Evolutionary conservation across 2,888 invertebrate species (phyloP).

Genomic region (Hyposoter didymator): DNA sequence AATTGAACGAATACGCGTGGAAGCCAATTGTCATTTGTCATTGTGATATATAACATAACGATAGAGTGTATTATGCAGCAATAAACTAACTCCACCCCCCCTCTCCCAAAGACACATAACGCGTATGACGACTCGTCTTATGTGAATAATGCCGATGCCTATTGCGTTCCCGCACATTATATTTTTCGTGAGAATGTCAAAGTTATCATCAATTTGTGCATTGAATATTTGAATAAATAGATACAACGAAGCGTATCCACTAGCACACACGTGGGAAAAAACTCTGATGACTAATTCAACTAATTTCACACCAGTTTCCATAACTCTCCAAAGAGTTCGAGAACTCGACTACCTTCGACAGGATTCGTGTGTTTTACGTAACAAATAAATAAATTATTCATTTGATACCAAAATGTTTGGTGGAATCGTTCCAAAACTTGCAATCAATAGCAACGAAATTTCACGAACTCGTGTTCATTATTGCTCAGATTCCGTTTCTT

Average conservation of each 20-base stretch:
- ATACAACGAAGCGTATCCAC: background rate
- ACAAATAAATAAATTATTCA: background rate
- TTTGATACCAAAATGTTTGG: background rate
- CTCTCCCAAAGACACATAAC: constrained; percentile 2
- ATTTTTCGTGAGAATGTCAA: constrained; percentile 6
- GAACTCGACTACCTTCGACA: background rate
- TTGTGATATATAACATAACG: constrained; percentile 68
- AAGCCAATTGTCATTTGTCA: constrained; percentile 60
- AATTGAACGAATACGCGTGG: constrained; percentile 66
- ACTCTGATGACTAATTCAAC: background rate
- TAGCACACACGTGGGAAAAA: background rate
- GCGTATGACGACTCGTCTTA: constrained; percentile 3
- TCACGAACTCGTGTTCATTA: background rate
- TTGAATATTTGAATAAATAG: background rate
- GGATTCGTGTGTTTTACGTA: background rate
- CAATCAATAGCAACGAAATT: background rate
- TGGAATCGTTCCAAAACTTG: background rate
- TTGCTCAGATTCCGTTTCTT: background rate
- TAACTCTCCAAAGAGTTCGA: background rate
- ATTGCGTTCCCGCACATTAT: background rate
- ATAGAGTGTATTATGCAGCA: constrained; percentile 64
- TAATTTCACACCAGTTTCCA: background rate
- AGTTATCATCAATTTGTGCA: background rate
- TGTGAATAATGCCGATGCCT: constrained; percentile 7
- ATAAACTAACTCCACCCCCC: constrained; percentile 21